A percentile compares a stretch with the other conserved stretches of the same genome.
These are phyloP conservation scores for Tolmerus cingulatus DNA, from an alignment of 2,888 invertebrate species.

Conservation along the genomic window DNA sequence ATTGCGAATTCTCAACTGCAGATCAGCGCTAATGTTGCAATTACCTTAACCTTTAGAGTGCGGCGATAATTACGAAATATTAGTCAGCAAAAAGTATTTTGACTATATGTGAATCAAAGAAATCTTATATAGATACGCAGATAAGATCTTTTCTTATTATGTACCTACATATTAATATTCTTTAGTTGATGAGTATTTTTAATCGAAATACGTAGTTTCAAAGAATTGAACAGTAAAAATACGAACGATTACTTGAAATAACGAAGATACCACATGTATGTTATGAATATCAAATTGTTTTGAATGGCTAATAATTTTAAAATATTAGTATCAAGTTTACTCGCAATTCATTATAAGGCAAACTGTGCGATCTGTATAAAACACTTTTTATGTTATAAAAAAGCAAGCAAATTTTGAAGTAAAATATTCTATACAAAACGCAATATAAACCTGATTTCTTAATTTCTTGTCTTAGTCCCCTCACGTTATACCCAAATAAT, in stretches of 20 bases:
- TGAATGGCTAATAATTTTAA: no score
- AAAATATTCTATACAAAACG: background rate
- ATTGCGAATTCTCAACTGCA: background rate
- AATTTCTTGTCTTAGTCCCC: no score
- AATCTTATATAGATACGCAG: background rate
- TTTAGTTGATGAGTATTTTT: background rate
- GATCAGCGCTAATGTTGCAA: background rate
- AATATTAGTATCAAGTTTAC: background rate
- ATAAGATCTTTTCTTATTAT: background rate
- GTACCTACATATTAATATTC: background rate
- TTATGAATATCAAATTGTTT: no score
- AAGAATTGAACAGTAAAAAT: no score
- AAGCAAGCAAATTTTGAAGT: no score
- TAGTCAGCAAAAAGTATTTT: background rate
- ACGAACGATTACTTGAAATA: no score
- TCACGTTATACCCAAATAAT: no score
- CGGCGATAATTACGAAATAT: background rate
- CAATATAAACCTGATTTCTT: background rate
- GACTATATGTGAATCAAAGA: background rate
- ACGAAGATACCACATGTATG: no score
- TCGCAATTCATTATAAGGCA: no score
- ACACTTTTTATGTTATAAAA: background rate
- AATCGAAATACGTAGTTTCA: background rate
- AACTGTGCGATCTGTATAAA: background rate
- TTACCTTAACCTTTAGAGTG: background rate